Evolutionary conservation across 2,888 invertebrate species (phyloP).

Genomic region (Trissolcus japonicus): DNA sequence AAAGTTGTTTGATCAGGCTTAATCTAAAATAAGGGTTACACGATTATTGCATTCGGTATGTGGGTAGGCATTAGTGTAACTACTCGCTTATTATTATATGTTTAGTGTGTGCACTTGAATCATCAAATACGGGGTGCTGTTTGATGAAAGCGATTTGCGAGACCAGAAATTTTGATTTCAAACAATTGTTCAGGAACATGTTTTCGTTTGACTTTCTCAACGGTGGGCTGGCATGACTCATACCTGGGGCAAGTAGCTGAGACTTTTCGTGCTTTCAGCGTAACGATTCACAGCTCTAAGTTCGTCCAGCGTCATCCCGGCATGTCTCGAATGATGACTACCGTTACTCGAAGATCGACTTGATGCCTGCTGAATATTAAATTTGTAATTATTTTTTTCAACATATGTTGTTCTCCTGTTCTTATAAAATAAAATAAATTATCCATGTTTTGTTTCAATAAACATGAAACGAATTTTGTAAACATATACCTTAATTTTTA

Average conservation of each 20-base stretch:
- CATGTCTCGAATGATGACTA: constrained; percentile 84
- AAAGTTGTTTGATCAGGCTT: constrained; percentile 11
- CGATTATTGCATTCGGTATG: constrained; percentile 3
- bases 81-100: constrained; percentile 6
- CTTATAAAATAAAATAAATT: too few species aligned
- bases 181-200: constrained; percentile 29
- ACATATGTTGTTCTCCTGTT: too few species aligned
- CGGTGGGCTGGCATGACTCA: constrained; percentile 73
- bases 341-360: constrained; percentile 84
- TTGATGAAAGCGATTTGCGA: constrained; percentile 18
- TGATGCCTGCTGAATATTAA: constrained; percentile 63
- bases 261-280: constrained; percentile 93
- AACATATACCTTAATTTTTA: constrained; percentile 65
- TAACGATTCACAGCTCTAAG: constrained; percentile 91
- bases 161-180: constrained; percentile 15
- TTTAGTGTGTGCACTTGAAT: constrained; percentile 12
- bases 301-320: constrained; percentile 88
- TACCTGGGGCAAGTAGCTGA: constrained; percentile 94
- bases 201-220: constrained; percentile 18
- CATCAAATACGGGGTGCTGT: constrained; percentile 14
- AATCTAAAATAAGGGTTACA: constrained; percentile 8
- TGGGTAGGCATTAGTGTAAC: constrained; percentile 13
- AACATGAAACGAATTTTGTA: too few species aligned
- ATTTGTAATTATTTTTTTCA: background rate
- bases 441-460: too few species aligned